Base-by-base conservation (phyloP, 2,888 invertebrate genomes). In the Metopia argyrocephala region DNA sequence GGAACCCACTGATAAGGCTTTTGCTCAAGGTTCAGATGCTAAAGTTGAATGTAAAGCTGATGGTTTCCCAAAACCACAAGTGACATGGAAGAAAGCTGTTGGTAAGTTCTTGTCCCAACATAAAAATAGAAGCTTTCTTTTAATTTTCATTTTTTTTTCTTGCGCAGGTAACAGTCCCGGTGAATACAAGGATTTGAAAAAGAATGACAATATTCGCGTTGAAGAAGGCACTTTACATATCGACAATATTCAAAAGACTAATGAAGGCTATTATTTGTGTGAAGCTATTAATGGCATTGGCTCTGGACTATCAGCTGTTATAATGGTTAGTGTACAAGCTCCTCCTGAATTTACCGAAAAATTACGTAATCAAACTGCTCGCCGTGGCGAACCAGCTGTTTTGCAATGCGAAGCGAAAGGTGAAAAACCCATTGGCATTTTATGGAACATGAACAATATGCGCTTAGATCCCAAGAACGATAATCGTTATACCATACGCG, bases 251-350 rank as follows among this genome's bases (percentile, higher is more conserved):
- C 96, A 96, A 89, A 97, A 97, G 91, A 95, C 94, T 21, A 97
- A 98, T 88, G 97, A 97, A 91, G 98, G 98, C 23, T 97, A 97
- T 89, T 98, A 98, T 90, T 92, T 98, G 54, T 98, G 98, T 89
- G 97, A 98, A 91, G 97, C 98, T 78, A 96, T 96, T 61, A 98
- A 98, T 91, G 97, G 97, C 86, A 97, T 98, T 86, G 98, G 98
- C 81, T 96, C 97, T 81, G 98, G 97, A 87, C 92, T 98, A 38
- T 98, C 98, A 69, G 98, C 98, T 85, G 97, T 98, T 23, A 96
- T 98, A 85, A 93, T 96, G 85, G 95, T 98, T 84, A 97, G 96
- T 85, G 98, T 98, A 50, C 97, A 98, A 95, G 97, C 97, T 78
- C 97, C 97, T 79, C 97, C 97, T 31, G 96, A 97, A 91, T 97